Evolutionary conservation across 2,888 invertebrate species (phyloP).

Genomic region (Sinodicranocentrus sp.): DNA sequence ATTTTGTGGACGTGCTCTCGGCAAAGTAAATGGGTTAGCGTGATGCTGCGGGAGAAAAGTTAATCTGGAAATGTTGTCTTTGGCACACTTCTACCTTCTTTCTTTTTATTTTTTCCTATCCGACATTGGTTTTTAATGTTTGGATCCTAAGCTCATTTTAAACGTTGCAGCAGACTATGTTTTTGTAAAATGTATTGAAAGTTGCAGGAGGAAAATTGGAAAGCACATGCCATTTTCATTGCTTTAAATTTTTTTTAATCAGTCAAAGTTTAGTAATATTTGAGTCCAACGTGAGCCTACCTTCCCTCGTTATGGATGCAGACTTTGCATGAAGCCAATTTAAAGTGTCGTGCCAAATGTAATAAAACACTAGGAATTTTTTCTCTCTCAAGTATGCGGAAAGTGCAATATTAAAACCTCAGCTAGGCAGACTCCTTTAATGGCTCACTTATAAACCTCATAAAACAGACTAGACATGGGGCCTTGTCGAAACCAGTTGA

Average conservation of each 20-base stretch:
- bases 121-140: background rate
- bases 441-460: constrained; percentile 44
- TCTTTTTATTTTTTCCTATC: background rate
- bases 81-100: too few species aligned
- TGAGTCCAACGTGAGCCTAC: too few species aligned
- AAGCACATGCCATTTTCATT: too few species aligned
- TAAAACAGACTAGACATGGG: constrained; percentile 24
- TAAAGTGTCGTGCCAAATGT: background rate
- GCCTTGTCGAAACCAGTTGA: background rate
- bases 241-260: too few species aligned
- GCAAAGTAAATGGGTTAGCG: background rate
- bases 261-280: too few species aligned
- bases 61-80: background rate
- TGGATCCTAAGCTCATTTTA: background rate
- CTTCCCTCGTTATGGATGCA: too few species aligned
- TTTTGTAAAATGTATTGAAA: too few species aligned
- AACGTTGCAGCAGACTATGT: too few species aligned
- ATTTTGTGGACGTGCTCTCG: background rate
- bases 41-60: background rate
- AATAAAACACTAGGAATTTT: background rate
- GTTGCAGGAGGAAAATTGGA: too few species aligned
- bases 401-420: constrained; percentile 17
- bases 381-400: background rate
- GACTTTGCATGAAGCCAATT: too few species aligned
- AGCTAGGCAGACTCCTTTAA: constrained; percentile 43